Base-by-base conservation (phyloP, 2,797 vertebrate genomes). In the Geotrypetes seraphini region DNA sequence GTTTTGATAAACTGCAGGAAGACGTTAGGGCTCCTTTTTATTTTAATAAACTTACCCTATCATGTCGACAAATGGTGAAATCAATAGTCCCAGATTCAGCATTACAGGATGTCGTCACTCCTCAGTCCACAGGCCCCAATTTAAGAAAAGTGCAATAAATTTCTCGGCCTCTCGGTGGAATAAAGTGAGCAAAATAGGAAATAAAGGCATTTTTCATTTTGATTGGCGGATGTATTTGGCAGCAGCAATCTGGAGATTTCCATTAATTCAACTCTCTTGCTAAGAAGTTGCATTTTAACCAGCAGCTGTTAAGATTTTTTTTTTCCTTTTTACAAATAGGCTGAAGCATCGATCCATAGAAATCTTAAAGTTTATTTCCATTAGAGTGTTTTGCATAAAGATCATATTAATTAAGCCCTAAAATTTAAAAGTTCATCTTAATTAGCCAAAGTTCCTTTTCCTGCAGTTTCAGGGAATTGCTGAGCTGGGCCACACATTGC, bases 391-490 rank as follows among this genome's bases (percentile, higher is more conserved):
- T 84, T 81, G 86, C 52, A 51, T 78, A 87, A 89, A 87, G 68
- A 77, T 76, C 68, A 73, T 56, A 70, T 79, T 84, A 75, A 75
- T 82, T 74, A 82, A 71, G 55, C 71, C 60, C 59, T 68, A 40
- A 67, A 60, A 69, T 58, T 53, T 81, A 89, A n/a, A 92, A 92
- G 85, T 92, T 91, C 88, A 90, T 84, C 83, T 88, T 84, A 90
- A 90, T 92, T 89, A 91, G 73, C 78, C 74, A 76, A 71, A 80
- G 72, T 74, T 80, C 75, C 75, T 73, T 65, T 76, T 63, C 73
- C 55, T 12, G 39, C 69, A 72, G 60, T 78, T 81, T 65, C 60
- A 51, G 73, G 69, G 69, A 84, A 88, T 90, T 86, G 73, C 85
- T 61, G 53, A 47, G 43, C 48, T 66, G 54, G 53, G 50, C 28